A percentile compares a stretch with the other conserved stretches of the same genome.
phyloP scores from a whole-genome alignment of 2,113 vertebrate genomes.

The Actenoides lindsayi region DNA sequence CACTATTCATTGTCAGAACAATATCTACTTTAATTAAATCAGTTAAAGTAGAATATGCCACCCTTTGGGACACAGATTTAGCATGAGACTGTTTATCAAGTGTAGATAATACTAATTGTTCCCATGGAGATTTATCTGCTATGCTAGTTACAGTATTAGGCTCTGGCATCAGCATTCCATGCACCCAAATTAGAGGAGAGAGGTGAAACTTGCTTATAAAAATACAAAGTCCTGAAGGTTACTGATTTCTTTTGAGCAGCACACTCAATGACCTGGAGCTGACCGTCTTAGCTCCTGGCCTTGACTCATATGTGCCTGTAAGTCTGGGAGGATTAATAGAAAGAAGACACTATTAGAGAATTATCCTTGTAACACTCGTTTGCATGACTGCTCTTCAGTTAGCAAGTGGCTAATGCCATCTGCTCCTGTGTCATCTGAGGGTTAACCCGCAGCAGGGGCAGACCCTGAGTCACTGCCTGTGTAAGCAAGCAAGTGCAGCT shows the following conservation, averaged over 20 bases:
- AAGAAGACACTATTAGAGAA: background rate
- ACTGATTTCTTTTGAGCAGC: background rate
- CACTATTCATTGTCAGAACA: constrained; percentile 57
- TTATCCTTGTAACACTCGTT: background rate
- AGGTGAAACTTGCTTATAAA: constrained; percentile 56
- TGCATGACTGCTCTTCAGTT: constrained; percentile 19
- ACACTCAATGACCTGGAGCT: background rate
- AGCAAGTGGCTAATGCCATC: constrained; percentile 19
- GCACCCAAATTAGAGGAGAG: constrained; percentile 42
- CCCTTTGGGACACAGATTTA: constrained; percentile 73
- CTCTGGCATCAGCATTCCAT: constrained; percentile 47
- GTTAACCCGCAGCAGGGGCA: background rate
- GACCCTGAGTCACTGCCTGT: background rate
- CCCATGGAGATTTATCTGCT: constrained; percentile 72
- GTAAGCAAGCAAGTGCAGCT: background rate
- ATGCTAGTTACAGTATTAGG: constrained; percentile 55
- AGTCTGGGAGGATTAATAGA: constrained; percentile 4
- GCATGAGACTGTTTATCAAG: constrained; percentile 74
- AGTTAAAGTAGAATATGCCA: constrained; percentile 71
- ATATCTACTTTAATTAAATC: constrained; percentile 73
- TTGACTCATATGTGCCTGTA: background rate
- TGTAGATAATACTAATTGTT: constrained; percentile 77
- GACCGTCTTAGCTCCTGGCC: constrained; percentile 10
- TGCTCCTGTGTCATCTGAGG: constrained; percentile 29
- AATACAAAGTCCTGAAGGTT: constrained; percentile 20